phyloP scores from a whole-genome alignment of 2,797 vertebrate genomes.

The Austrolebias charrua region DNA sequence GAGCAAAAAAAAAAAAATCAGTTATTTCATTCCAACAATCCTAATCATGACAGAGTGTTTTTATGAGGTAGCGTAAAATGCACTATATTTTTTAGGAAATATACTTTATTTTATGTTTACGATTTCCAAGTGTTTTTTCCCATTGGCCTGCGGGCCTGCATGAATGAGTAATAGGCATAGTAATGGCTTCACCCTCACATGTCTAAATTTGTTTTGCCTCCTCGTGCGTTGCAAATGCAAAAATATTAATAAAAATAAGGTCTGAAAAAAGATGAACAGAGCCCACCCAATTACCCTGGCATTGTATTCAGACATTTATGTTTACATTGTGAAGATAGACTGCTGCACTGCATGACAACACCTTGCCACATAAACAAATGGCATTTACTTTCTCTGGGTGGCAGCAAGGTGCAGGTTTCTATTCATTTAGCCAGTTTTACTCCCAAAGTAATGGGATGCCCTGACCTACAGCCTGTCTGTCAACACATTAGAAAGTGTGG shows the following conservation, averaged over 20 bases:
- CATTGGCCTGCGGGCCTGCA: constrained; percentile 67
- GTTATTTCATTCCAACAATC: constrained; percentile 64
- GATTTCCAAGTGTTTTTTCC: constrained; percentile 71
- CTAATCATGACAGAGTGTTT: constrained; percentile 66
- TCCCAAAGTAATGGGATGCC: constrained; percentile 75
- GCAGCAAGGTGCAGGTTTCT: constrained; percentile 54
- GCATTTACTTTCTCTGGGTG: constrained; percentile 75
- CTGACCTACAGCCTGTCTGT: constrained; percentile 74
- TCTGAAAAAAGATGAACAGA: constrained; percentile 71
- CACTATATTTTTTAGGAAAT: constrained; percentile 62
- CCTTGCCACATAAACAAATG: constrained; percentile 73
- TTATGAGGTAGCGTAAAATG: constrained; percentile 62
- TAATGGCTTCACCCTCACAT: constrained; percentile 71
- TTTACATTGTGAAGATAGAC: constrained; percentile 78
- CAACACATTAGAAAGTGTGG: constrained; percentile 73
- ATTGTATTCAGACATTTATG: constrained; percentile 74
- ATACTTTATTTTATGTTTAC: constrained; percentile 72
- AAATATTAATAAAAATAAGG: constrained; percentile 25
- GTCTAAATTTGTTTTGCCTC: constrained; percentile 73
- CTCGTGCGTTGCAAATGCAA: constrained; percentile 60
- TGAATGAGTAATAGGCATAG: constrained; percentile 75
- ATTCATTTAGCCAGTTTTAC: constrained; percentile 72
- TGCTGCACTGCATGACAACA: constrained; percentile 67
- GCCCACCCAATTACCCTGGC: constrained; percentile 72
- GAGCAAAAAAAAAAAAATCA: constrained; percentile 28